Evolutionary conservation across 2,113 vertebrate species (phyloP), one percentile per base, ranked within the genome.

Genomic region (Seriola dumerili): DNA sequence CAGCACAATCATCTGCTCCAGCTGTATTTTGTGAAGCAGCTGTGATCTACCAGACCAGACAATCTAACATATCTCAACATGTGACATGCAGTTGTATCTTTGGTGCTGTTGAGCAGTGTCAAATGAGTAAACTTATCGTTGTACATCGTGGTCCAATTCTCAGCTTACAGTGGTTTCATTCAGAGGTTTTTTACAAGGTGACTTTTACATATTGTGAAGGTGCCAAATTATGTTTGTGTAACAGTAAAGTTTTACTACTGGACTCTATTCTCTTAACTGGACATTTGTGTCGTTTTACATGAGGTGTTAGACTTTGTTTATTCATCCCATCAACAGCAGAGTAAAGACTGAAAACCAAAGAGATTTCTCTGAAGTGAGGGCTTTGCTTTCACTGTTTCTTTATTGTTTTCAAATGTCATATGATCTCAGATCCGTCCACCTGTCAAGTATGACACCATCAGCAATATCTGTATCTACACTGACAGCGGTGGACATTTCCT

Each of bases 341-440:
- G 46, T 71, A 65, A 81, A 78, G 84, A 80, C 77, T 76, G 54
- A 89, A 85, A 52, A 84, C 89, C 88, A 91, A 90, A 91, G 86
- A 88, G 10, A 69, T 72, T 68, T 58, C 42, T 59, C 46, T 64
- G 19, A 78, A 42, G 40, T 72, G 50, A 34, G 11, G 50, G 61
- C 50, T 50, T 71, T 68, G 34, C 65, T 62, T 44, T 70, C 11
- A n/a, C 12, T 75, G 7, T 59, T 29, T 52, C 44, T 38, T 34
- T 46, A 19, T 42, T 46, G 32, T 80, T 61, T 62, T 40, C 19
- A 42, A 50, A 65, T 59, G 5, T 21, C 3, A 5, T 46, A 29
- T 59, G 11, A 68, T 52, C 64, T 63, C 17, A 16, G 44, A 66
- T 42, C 34, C 36, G 4, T 44, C 9, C 25, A 4, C 32, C 12